These are phyloP conservation scores for Augochlora pura DNA, from an alignment of 1,140 invertebrate genomes.

Conservation along the genomic window DNA sequence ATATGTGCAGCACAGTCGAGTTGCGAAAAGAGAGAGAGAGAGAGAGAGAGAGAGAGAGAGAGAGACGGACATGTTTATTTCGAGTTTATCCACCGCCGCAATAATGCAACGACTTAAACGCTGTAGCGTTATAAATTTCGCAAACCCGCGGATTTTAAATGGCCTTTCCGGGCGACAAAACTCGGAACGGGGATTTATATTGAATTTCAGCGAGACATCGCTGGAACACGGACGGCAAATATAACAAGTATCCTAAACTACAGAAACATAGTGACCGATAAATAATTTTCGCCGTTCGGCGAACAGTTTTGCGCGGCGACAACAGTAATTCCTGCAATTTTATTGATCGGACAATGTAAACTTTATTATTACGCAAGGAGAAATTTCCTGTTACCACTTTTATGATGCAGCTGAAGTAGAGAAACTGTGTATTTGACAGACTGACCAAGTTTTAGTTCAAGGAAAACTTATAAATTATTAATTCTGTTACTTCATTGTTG, in stretches of 20 bases:
- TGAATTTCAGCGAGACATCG: conserved; percentile 11
- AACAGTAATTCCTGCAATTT: too few relatives aligned
- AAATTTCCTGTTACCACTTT: too few relatives aligned
- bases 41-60: too few relatives aligned
- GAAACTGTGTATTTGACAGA: too few relatives aligned
- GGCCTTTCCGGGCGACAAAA: background rate
- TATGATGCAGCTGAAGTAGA: too few relatives aligned
- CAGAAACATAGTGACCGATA: background rate
- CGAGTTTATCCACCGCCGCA: background rate
- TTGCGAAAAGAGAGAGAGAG: too few relatives aligned
- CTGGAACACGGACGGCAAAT: conserved; percentile 19
- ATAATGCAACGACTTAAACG: conserved; percentile 6
- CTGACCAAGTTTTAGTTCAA: too few relatives aligned
- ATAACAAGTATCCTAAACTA: conserved; percentile 25
- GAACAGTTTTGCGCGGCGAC: too few relatives aligned
- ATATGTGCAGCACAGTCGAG: background rate
- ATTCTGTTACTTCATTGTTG: too few relatives aligned
- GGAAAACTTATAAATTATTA: too few relatives aligned
- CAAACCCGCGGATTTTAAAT: background rate
- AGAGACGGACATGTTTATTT: background rate
- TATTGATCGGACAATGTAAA: too few relatives aligned
- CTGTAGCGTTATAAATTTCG: background rate
- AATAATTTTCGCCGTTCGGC: background rate
- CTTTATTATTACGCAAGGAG: too few relatives aligned
- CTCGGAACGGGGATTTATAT: conserved; percentile 1